Evolutionary conservation across 2,797 vertebrate species (phyloP), one percentile per base, ranked within the genome.

Genomic region (Urocyon cinereoargenteus): DNA sequence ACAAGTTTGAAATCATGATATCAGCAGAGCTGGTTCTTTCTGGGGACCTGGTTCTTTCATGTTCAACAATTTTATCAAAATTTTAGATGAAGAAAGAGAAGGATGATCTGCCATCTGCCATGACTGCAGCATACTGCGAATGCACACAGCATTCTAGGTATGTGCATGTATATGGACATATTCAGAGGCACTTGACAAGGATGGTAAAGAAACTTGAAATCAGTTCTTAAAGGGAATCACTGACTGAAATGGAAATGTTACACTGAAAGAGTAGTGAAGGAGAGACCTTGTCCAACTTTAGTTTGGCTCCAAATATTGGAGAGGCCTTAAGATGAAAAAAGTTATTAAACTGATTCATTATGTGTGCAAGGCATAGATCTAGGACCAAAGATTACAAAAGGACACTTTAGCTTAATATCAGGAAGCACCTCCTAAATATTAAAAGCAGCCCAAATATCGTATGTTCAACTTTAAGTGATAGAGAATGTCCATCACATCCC

Each of bases 231-330:
- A 79, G 62, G 49, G 9, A 95, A 87, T 4, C n/a, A 96, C 8
- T 75, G 62, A 91, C 40, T 85, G 21, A 94, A 93, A 96, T 84
- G 22, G 53, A 97, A 95, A 78, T 57, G 15, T 90, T 87, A 55
- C 31, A 4, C 16, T 95, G 12, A 92, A 90, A 90, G 45, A 91
- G 45, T 81, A 9, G 2, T 86, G 59, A 28, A 86, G 28, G 36
- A 86, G 16, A 40, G 5, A 73, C 21, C 1, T 78, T 78, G 12
- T 64, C 82, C n/a, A 93, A 94, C 7, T 1, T 83, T 64, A 49
- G 2, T 82, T 78, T 73, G 34, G 22, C 36, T 84, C 24, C 28
- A 94, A 94, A 90, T 1, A 72, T 59, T 62, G 77, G 19, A 77
- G n/a, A 94, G 5, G 22, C 1, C n/a, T 94, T 86, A 59, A 61